These are phyloP conservation scores for Varanus salvator DNA, from an alignment of 2,113 vertebrate genomes.

Conservation along the genomic window DNA sequence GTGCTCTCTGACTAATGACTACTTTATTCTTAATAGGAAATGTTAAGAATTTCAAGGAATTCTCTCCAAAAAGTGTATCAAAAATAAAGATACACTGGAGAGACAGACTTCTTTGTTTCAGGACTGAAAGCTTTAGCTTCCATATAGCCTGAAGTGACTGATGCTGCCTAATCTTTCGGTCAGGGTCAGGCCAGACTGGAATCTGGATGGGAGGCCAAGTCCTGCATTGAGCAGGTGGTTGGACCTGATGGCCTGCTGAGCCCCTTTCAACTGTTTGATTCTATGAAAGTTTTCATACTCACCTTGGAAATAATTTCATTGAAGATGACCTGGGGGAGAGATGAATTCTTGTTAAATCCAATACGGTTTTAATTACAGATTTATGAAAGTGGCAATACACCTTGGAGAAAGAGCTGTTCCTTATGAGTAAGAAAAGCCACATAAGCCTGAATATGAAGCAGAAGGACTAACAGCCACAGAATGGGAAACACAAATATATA, in stretches of 20 bases:
- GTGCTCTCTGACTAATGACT: slow-evolving; percentile 30
- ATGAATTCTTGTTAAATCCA: slow-evolving; percentile 73
- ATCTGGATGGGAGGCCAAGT: too few species aligned
- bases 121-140: slow-evolving; percentile 56
- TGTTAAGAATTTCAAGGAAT: slow-evolving; percentile 21
- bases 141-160: too few species aligned
- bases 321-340: slow-evolving; percentile 56
- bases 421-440: slow-evolving; percentile 62
- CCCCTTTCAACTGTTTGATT: too few species aligned
- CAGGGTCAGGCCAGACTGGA: too few species aligned
- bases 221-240: too few species aligned
- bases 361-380: slow-evolving; percentile 73
- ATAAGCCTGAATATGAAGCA: slow-evolving; percentile 59
- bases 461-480: slow-evolving; percentile 65
- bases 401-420: slow-evolving; percentile 62
- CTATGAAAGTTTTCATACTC: too few species aligned
- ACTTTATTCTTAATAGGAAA: slow-evolving; percentile 11
- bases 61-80: slow-evolving; percentile 30
- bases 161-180: too few species aligned
- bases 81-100: slow-evolving; percentile 42
- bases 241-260: too few species aligned
- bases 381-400: slow-evolving; percentile 70
- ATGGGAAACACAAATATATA: slow-evolving; percentile 13
- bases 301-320: slow-evolving; percentile 67
- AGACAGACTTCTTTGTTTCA: slow-evolving; percentile 48